Evolutionary conservation across 2,888 invertebrate species (phyloP).

Genomic region (Crepidodera aurea): DNA sequence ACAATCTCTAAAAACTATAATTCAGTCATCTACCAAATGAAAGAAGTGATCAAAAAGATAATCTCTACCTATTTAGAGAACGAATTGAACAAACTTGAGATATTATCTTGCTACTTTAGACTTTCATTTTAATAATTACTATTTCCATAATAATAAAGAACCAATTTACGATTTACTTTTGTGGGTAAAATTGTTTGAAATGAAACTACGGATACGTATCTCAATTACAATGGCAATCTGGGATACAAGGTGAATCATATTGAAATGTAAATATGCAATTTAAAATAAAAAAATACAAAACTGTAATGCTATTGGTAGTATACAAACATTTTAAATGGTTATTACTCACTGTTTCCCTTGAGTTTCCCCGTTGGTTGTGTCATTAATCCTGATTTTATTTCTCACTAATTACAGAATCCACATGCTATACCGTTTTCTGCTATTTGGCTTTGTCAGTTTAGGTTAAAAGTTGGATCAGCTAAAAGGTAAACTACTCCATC

Average conservation of each 20-base stretch:
- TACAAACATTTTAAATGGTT: too few species aligned
- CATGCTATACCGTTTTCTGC: too few species aligned
- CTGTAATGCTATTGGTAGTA: background rate
- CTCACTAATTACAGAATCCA: too few species aligned
- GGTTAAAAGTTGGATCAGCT: too few species aligned
- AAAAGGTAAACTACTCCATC: too few species aligned
- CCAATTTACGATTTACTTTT: slow-evolving; percentile 39
- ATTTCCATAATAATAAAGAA: slow-evolving; percentile 41
- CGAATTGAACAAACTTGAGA: slow-evolving; percentile 28
- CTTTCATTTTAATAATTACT: slow-evolving; percentile 39
- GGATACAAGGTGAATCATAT: background rate
- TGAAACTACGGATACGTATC: slow-evolving; percentile 40
- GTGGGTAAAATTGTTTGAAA: slow-evolving; percentile 37
- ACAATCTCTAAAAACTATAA: slow-evolving; percentile 7
- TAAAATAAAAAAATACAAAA: too few species aligned
- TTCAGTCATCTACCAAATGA: slow-evolving; percentile 3
- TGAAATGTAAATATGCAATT: background rate
- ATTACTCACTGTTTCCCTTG: too few species aligned
- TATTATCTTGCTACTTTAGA: slow-evolving; percentile 31
- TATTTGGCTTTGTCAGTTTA: too few species aligned
- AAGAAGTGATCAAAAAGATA: slow-evolving; percentile 5
- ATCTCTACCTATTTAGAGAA: slow-evolving; percentile 9
- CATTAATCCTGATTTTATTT: too few species aligned
- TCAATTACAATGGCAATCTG: slow-evolving; percentile 26
- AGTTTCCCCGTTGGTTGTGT: too few species aligned